Percentiles rank a stretch among this genome's conserved stretches.
phyloP scores from a whole-genome alignment of 2,113 vertebrate species.

The Lontra canadensis region DNA sequence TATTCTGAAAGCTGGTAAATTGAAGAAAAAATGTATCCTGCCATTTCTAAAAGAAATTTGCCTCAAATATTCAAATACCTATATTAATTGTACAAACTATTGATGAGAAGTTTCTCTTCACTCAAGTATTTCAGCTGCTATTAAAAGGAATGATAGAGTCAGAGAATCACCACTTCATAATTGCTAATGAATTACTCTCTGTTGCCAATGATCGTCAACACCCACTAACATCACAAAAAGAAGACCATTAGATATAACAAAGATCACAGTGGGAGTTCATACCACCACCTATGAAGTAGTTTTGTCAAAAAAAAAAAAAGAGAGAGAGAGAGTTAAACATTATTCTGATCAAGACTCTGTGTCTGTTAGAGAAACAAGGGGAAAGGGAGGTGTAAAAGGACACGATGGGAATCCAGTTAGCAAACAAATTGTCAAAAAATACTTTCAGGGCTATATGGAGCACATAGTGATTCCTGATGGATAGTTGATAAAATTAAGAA shows the following conservation, averaged over 20 bases:
- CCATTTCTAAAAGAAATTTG: background rate
- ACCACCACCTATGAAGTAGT: background rate
- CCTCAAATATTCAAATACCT: background rate
- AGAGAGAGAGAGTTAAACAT: background rate
- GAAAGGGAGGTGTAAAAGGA: too few species aligned
- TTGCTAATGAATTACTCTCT: background rate
- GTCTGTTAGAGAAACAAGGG: background rate
- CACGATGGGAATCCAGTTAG: rapidly evolving
- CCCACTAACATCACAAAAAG: background rate
- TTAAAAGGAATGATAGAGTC: background rate
- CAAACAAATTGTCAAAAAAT: background rate
- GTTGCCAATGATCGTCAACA: background rate
- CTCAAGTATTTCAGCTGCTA: background rate
- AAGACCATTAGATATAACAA: background rate
- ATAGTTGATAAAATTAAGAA: background rate
- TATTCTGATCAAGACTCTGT: background rate
- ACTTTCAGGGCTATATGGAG: background rate
- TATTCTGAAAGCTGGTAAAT: background rate
- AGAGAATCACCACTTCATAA: background rate
- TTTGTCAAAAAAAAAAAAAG: background rate
- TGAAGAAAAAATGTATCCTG: background rate
- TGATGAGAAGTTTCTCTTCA: background rate
- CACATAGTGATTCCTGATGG: background rate
- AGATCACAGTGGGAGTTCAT: background rate
- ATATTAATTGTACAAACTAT: background rate